Evolutionary conservation across 2,113 vertebrate species (phyloP).

Genomic region (Oryzias woworae): DNA sequence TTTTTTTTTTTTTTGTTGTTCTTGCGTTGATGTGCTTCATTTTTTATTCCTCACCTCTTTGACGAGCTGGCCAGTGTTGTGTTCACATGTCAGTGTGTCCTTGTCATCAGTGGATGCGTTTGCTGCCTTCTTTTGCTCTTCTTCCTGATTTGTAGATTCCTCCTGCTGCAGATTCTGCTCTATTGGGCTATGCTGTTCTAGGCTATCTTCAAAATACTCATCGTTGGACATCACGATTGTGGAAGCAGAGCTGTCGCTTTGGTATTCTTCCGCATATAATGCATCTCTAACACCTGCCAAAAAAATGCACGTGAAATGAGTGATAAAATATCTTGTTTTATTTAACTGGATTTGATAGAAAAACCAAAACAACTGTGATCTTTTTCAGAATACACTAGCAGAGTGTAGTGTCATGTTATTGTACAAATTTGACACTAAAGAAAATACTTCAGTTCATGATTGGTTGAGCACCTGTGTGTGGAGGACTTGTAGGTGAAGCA

Average conservation of each 20-base stretch:
- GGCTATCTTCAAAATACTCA: constrained; percentile 3
- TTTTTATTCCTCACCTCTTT: constrained; percentile 82
- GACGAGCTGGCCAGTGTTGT: constrained; percentile 81
- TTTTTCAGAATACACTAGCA: no score
- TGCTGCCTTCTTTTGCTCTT: constrained; percentile 81
- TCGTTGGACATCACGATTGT: constrained; percentile 31
- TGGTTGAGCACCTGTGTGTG: constrained; percentile 8
- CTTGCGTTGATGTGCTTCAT: not conserved
- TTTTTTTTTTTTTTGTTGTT: not conserved
- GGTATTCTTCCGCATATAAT: constrained; percentile 62
- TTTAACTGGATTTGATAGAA: not conserved
- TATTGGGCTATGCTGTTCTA: not conserved
- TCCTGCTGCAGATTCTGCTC: constrained; percentile 56
- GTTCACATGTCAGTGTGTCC: constrained; percentile 48
- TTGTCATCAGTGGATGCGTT: constrained; percentile 26
- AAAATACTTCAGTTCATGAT: not conserved
- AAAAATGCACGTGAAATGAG: not conserved
- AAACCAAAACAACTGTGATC: no score
- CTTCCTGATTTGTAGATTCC: constrained; percentile 76
- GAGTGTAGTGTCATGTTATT: not conserved
- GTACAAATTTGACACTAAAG: no score
- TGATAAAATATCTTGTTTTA: not conserved
- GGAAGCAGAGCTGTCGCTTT: constrained; percentile 62
- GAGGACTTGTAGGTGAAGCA: constrained; percentile 37
- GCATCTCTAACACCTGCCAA: constrained; percentile 14